Evolutionary conservation across 2,888 invertebrate genomes (phyloP).

Genomic region (Dexiosoma caninum): DNA sequence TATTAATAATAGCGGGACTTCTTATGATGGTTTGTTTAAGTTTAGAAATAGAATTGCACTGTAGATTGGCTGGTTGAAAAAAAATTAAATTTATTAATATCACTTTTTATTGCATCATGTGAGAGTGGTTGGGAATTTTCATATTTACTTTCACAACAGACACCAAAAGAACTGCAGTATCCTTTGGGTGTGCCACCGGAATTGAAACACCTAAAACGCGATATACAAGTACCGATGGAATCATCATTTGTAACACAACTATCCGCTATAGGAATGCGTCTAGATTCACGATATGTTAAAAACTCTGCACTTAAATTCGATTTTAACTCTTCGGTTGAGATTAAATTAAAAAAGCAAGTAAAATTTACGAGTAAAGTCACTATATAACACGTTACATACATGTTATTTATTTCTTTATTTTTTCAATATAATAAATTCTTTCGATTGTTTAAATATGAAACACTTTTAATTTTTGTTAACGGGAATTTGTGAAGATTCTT

Average conservation of each 20-base stretch:
- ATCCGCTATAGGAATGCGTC: constrained; percentile 61
- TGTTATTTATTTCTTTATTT: not conserved
- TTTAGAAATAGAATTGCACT: constrained; percentile 70
- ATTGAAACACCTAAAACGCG: constrained; percentile 73
- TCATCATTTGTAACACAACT: constrained; percentile 72
- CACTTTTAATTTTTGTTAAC: not conserved
- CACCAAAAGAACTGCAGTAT: constrained; percentile 74
- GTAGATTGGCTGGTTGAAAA: constrained; percentile 71
- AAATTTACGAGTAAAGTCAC: not conserved
- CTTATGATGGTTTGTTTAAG: constrained; percentile 74
- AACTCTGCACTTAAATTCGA: constrained; percentile 5
- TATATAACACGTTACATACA: not conserved
- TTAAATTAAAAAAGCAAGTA: not conserved
- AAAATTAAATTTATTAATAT: not conserved
- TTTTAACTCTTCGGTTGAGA: not conserved
- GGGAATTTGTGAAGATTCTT: constrained; percentile 18
- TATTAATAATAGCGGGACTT: constrained; percentile 68
- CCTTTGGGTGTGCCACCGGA: constrained; percentile 74
- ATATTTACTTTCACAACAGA: constrained; percentile 75
- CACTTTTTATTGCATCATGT: not conserved
- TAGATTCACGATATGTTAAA: constrained; percentile 26
- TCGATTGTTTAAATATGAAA: not conserved
- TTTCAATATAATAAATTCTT: not conserved
- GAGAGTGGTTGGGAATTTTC: constrained; percentile 33
- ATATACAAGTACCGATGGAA: constrained; percentile 73